phyloP scores from a whole-genome alignment of 2,113 vertebrate species.

The western clawed frog (Xenopus tropicalis) region UCB_Xtro_10.0 CM004445.2:29578001-29578500 shows the following conservation, averaged over 20 bases:
- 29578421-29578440: neutral
- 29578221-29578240: neutral
- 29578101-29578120: neutral
- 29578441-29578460: neutral
- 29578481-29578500: too few species aligned
- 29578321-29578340: neutral
- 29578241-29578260: neutral
- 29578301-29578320: neutral
- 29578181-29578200: conserved; percentile 11
- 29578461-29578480: too few species aligned
- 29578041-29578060: too few species aligned
- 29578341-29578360: neutral
- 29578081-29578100: neutral
- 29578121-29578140: conserved; percentile 6
- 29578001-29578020: too few species aligned
- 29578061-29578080: neutral
- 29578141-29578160: conserved; percentile 6
- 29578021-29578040: too few species aligned
- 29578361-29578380: neutral
- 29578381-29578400: neutral
- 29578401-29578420: conserved; percentile 3
- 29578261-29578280: neutral
- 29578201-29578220: neutral
- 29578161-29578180: conserved; percentile 26
- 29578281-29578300: conserved; percentile 17